A percentile compares a stretch with the other conserved stretches of the same genome.
Evolutionary conservation across 2,797 vertebrate species (phyloP).

Genomic region (Semaprochilodus insignis): DNA sequence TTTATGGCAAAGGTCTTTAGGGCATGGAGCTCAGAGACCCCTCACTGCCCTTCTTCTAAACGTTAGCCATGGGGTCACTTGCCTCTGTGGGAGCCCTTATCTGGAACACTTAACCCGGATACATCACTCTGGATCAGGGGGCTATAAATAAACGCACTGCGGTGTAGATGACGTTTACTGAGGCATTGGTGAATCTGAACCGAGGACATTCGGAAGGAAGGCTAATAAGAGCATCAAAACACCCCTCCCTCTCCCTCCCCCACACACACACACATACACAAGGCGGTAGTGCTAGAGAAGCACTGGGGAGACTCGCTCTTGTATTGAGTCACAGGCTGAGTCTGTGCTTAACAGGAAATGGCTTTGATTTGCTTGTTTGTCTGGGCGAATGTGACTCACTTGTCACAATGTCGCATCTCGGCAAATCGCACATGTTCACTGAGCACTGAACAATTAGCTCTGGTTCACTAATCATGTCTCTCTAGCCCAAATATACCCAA

Average conservation of each 20-base stretch:
- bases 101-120: constrained; percentile 51
- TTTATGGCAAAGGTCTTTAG: constrained; percentile 14
- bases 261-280: background rate
- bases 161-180: constrained; percentile 21
- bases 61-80: constrained; percentile 15
- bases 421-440: constrained; percentile 51
- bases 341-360: constrained; percentile 38
- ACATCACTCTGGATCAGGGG: constrained; percentile 36
- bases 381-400: constrained; percentile 39
- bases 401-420: constrained; percentile 28
- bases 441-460: constrained; percentile 56
- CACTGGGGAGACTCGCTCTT: background rate
- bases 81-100: constrained; percentile 12
- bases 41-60: constrained; percentile 21
- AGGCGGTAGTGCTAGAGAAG: background rate
- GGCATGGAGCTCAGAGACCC: background rate
- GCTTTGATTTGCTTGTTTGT: constrained; percentile 15
- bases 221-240: constrained; percentile 9
- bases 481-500: constrained; percentile 48
- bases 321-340: constrained; percentile 15
- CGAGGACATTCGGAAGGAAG: background rate
- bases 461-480: constrained; percentile 59
- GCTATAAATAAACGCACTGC: constrained; percentile 37
- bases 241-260: no score
- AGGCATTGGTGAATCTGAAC: background rate